Evolutionary conservation across 64 coral and sea anemone species (phyloP), one percentile per base, ranked within the genome.

Genomic region (Pocillopora damicornis): DNA sequence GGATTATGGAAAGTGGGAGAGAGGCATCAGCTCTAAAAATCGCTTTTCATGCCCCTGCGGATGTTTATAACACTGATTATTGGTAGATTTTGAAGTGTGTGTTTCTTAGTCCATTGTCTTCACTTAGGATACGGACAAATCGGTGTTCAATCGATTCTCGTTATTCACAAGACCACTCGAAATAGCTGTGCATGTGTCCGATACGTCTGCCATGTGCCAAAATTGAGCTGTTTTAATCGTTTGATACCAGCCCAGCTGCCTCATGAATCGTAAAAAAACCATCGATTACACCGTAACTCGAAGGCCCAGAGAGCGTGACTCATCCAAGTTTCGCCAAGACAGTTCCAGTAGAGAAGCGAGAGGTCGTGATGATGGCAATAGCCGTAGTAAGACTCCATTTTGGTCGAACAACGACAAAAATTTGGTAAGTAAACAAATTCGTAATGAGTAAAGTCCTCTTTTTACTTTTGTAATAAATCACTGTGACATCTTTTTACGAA

Each of bases 281-380:
- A 84, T 84, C 12, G 81, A 84, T 63, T 84, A 84, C 81, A 84
- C 65, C 20, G 81, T 84, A 22, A 71, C 81, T 51, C 81, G 81
- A 84, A 84, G 81, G 13, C 38, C 81, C 36, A 84, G 64, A n/a
- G 81, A 84, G 35, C 66, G 20, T 5, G 18, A n/a, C 38, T 51
- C 63, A 1, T 51, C 63, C 38, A 84, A 84, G 15, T 26, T 63
- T 84, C 81, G 81, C 9, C 11, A 20, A 66, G 81, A 84, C 37
- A 65, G 63, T 18, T 51, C 42, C 7, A 69, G 66, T 2, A 37
- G 63, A 84, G 81, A 84, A 25, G 36, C 26, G 13, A 65, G 81
- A 15, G 64, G 38, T 56, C 81, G 64, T 1, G 56, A 18, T 59
- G 51, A 59, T 57, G 81, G 36, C 37, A 36, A 51, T 51, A 51